A percentile compares a stretch with the other conserved stretches of the same genome.
Evolutionary conservation across 2,113 vertebrate genomes (phyloP).

Genomic region (Choloepus hoffmanni): DNA sequence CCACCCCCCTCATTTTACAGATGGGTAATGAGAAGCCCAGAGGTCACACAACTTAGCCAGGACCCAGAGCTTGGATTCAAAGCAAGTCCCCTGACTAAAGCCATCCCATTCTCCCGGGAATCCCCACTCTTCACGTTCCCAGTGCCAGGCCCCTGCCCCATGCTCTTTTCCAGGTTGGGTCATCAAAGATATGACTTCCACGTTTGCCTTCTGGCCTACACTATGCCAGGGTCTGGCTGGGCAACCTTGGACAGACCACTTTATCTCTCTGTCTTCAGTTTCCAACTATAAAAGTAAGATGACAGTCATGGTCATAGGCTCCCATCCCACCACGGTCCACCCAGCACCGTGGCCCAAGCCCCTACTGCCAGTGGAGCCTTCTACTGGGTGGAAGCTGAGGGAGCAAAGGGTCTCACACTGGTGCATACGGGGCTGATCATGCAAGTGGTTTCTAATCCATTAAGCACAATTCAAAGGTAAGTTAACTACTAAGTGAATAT

Average conservation of each 20-base stretch:
- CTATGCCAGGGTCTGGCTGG: not conserved
- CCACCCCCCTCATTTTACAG: not conserved
- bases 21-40: not conserved
- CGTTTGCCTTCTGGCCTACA: not conserved
- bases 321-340: not conserved
- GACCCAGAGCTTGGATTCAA: not conserved
- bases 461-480: not conserved
- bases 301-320: not conserved
- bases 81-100: not conserved
- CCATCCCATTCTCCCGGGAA: not conserved
- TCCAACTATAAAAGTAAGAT: not conserved
- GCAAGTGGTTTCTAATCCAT: not conserved
- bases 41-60: not conserved
- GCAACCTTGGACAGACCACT: not conserved
- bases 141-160: not conserved
- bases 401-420: not conserved
- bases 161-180: not conserved
- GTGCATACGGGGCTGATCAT: too few relatives aligned
- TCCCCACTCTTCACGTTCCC: not conserved
- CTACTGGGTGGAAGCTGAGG: fast-evolving
- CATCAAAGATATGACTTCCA: not conserved
- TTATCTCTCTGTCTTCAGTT: not conserved
- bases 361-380: not conserved
- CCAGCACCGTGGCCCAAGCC: too few relatives aligned
- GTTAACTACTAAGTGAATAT: not conserved